Percentiles rank a stretch among this genome's conserved stretches.
Conservation (phyloP, 2,888 invertebrate genomes). For the Ormyrus labotus region DNA sequence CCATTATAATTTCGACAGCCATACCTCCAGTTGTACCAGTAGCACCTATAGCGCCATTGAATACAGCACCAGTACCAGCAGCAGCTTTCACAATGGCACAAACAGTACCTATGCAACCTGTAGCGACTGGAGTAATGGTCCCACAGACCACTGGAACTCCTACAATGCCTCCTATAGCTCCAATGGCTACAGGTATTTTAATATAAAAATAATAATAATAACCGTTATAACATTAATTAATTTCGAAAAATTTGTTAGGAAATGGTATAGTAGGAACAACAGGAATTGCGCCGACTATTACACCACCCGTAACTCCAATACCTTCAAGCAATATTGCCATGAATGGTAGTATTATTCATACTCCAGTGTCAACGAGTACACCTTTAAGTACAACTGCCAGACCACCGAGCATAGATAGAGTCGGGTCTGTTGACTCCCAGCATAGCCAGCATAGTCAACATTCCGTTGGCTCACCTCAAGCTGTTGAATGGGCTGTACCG, state of each 20-base stretch:
- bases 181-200: slow-evolving; percentile 62
- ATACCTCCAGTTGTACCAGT: slow-evolving; percentile 68
- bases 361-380: slow-evolving; percentile 72
- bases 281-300: slow-evolving; percentile 61
- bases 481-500: slow-evolving; percentile 91
- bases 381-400: slow-evolving; percentile 73
- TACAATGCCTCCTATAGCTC: slow-evolving; percentile 36
- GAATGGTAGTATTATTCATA: slow-evolving; percentile 66
- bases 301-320: slow-evolving; percentile 57
- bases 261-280: slow-evolving; percentile 61
- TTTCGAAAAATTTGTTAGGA: slow-evolving; percentile 53
- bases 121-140: slow-evolving; percentile 60
- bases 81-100: slow-evolving; percentile 71
- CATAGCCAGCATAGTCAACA: slow-evolving; percentile 69
- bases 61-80: slow-evolving; percentile 70
- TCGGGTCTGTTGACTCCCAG: slow-evolving; percentile 79
- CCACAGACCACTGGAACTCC: slow-evolving; percentile 32
- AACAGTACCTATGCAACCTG: slow-evolving; percentile 66
- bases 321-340: slow-evolving; percentile 58
- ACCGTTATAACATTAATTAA: slow-evolving; percentile 32
- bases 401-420: slow-evolving; percentile 77
- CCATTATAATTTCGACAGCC: slow-evolving; percentile 58
- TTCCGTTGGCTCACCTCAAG: slow-evolving; percentile 75
- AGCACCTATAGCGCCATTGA: slow-evolving; percentile 71
- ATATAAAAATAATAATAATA: slow-evolving; percentile 17